A percentile compares a stretch with the other conserved stretches of the same genome.
Evolutionary conservation across 2,888 invertebrate species (phyloP).

Genomic region (Amiota communis): DNA sequence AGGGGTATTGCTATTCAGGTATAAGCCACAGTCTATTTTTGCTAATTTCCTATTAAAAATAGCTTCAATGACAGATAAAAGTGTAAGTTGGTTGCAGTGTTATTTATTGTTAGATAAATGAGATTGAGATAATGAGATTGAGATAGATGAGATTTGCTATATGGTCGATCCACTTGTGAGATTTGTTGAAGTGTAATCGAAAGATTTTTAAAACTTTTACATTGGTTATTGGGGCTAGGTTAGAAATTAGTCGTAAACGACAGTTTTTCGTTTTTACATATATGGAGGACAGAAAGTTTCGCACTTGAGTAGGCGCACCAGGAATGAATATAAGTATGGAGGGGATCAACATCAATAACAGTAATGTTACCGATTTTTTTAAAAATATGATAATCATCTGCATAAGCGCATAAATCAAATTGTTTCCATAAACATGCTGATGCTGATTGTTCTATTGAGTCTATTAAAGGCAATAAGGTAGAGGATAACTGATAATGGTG

Average conservation of each 20-base stretch:
- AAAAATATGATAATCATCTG: too few relatives aligned
- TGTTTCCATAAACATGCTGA: too few relatives aligned
- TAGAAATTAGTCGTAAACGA: too few relatives aligned
- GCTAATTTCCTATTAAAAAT: constrained; percentile 14
- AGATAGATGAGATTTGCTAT: constrained; percentile 27
- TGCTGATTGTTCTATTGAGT: constrained; percentile 1
- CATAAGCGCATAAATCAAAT: too few relatives aligned
- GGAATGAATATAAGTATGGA: too few relatives aligned
- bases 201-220: too few relatives aligned
- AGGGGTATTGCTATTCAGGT: constrained; percentile 17
- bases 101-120: constrained; percentile 29
- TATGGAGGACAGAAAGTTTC: too few relatives aligned
- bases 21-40: constrained; percentile 32
- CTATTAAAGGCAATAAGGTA: constrained; percentile 27
- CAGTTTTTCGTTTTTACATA: too few relatives aligned
- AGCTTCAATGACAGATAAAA: background rate
- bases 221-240: constrained; percentile 8
- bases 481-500: constrained; percentile 24
- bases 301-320: too few relatives aligned
- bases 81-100: constrained; percentile 1
- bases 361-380: too few relatives aligned
- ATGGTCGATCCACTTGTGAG: constrained; percentile 33
- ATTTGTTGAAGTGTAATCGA: constrained; percentile 35
- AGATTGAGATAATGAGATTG: constrained; percentile 28
- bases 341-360: too few relatives aligned